phyloP scores from a whole-genome alignment of 2,113 vertebrate species.

The Dasypus novemcinctus region DNA sequence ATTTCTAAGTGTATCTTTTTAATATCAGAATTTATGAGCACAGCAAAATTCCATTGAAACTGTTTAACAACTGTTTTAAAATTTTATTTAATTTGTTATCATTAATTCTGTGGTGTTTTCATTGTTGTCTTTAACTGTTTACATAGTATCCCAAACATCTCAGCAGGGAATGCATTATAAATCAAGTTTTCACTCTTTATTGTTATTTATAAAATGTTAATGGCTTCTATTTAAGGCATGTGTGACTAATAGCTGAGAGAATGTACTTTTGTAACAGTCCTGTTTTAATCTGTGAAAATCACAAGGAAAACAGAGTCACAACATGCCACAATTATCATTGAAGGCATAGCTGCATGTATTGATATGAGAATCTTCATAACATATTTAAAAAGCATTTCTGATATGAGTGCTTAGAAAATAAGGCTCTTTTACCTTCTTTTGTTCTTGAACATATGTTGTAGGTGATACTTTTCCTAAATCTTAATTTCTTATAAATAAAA shows the following conservation, averaged over 20 bases:
- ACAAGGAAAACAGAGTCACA: slow-evolving; percentile 46
- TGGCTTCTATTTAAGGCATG: slow-evolving; percentile 60
- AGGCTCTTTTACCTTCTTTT: neutral
- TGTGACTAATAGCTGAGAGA: slow-evolving; percentile 63
- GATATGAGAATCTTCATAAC: slow-evolving; percentile 33
- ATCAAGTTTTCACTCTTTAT: slow-evolving; percentile 61
- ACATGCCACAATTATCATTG: slow-evolving; percentile 7
- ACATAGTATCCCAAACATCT: slow-evolving; percentile 60
- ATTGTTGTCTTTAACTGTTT: slow-evolving; percentile 61
- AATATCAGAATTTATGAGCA: slow-evolving; percentile 21
- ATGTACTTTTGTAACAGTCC: slow-evolving; percentile 51
- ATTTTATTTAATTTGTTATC: slow-evolving; percentile 57
- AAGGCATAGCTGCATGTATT: neutral
- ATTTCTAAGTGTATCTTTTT: slow-evolving; percentile 20
- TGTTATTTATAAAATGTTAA: slow-evolving; percentile 72
- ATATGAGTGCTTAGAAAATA: neutral
- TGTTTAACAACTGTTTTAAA: slow-evolving; percentile 48
- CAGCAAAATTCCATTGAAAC: neutral
- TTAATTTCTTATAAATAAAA: neutral
- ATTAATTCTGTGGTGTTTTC: slow-evolving; percentile 71
- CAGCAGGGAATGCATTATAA: slow-evolving; percentile 50
- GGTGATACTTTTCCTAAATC: neutral
- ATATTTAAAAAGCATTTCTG: slow-evolving; percentile 26
- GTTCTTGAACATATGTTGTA: neutral
- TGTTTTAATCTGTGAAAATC: slow-evolving; percentile 62